Base-by-base conservation (phyloP, 2,113 vertebrate species). In the Hiodon alosoides region DNA sequence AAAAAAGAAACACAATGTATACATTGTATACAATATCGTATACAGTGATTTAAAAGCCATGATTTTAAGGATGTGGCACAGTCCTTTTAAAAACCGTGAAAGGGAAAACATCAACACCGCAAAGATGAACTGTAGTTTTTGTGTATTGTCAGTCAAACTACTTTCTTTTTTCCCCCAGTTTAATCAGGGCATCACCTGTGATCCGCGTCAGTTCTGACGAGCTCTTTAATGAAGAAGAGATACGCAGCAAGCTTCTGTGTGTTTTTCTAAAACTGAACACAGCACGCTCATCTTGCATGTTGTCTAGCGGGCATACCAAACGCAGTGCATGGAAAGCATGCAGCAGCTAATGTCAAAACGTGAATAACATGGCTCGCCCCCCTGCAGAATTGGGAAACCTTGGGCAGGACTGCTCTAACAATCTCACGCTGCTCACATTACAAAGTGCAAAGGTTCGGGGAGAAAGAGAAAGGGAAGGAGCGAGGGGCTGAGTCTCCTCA, bases 351-450 rank as follows among this genome's bases (percentile, higher is more conserved):
- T 81, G 83, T 84, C 85, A 86, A 82, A 84, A 85, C 79, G 79
- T 85, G 88, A 90, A 90, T 89, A 87, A 85, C 85, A 90, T 73
- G 78, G 79, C 87, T 79, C 86, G 82, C 77, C 84, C 50, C 84
- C 81, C 85, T 80, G 79, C 76, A 89, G 88, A 87, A 88, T 80
- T 60, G 82, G 84, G 86, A 90, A 83, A 87, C 83, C 85, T 85
- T 53, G 80, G 83, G 80, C 81, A 88, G 86, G 75, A 77, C 78
- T 80, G 76, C 81, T 87, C 69, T 88, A 92, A 91, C 64, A 74
- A 90, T 90, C 86, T 85, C 87, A 89, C 84, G 89, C 89, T 90
- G 88, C 81, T 85, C 91, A 88, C 77, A 76, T 90, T 87, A 90
- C 86, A 85, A 85, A 91, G 85, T 86, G 85, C 86, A 91, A 88